Conservation (phyloP, 1,140 invertebrate species). For the Temnothorax curvispinosus region DNA sequence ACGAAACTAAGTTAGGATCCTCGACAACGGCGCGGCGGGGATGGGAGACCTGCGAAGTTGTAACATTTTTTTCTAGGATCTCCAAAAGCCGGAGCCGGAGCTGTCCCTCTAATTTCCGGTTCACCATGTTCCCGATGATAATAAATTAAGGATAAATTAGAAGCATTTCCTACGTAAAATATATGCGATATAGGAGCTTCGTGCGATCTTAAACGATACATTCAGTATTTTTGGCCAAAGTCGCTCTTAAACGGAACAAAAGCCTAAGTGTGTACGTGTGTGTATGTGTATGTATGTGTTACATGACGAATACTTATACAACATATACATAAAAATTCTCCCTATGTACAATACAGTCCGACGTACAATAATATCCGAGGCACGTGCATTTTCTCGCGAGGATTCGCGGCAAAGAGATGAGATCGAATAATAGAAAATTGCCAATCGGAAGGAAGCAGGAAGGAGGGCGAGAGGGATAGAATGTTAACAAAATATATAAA, state of each 20-base stretch:
- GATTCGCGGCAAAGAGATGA: slow-evolving; percentile 35
- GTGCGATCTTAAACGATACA: slow-evolving; percentile 16
- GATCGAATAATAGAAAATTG: slow-evolving; percentile 32
- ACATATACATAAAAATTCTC: slow-evolving; percentile 11
- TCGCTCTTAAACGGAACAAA: slow-evolving; percentile 56
- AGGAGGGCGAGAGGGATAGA: not conserved
- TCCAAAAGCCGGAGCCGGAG: slow-evolving; percentile 3
- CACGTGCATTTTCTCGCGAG: slow-evolving; percentile 63
- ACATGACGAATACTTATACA: slow-evolving; percentile 51
- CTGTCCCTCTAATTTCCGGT: slow-evolving; percentile 2
- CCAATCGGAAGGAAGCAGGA: not conserved
- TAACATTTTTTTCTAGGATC: slow-evolving; percentile 23
- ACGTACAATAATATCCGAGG: slow-evolving; percentile 63
- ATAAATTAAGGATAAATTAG: slow-evolving; percentile 55
- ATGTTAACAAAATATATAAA: slow-evolving; percentile 16
- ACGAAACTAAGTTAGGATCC: slow-evolving; percentile 63
- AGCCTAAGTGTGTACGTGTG: slow-evolving; percentile 8
- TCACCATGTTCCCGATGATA: not conserved
- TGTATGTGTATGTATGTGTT: slow-evolving; percentile 4
- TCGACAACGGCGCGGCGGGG: not conserved
- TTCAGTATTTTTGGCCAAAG: slow-evolving; percentile 65
- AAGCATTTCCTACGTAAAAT: not conserved
- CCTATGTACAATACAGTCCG: slow-evolving; percentile 44
- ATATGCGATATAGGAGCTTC: slow-evolving; percentile 9
- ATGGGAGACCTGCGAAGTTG: not conserved